phyloP scores from a whole-genome alignment of 2,113 vertebrate species.

The Zosterops borbonicus region DNA sequence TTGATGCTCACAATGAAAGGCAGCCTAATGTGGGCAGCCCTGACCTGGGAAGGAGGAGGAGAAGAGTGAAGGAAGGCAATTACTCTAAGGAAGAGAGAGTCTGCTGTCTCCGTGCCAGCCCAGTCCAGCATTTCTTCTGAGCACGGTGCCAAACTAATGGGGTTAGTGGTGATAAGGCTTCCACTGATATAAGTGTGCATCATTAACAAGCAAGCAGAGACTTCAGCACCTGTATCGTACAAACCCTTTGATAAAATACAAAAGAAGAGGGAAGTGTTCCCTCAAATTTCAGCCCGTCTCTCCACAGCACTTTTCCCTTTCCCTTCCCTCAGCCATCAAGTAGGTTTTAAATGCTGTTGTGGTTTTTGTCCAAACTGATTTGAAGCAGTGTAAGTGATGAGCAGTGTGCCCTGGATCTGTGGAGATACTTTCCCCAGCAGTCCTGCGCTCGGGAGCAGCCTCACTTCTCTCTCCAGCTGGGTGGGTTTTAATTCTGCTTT shows the following conservation, averaged over 20 bases:
- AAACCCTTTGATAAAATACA: neutral
- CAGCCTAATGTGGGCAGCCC: neutral
- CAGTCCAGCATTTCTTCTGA: neutral
- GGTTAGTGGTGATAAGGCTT: neutral
- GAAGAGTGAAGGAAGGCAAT: neutral
- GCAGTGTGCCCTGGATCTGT: neutral
- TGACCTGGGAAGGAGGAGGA: neutral
- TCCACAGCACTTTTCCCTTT: neutral
- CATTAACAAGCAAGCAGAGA: neutral
- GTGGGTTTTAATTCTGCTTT: conserved; percentile 19
- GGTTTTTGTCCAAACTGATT: conserved; percentile 2
- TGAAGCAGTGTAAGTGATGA: neutral
- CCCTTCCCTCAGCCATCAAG: neutral
- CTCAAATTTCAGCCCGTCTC: neutral
- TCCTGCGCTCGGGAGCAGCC: neutral
- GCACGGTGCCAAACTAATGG: rapidly evolving
- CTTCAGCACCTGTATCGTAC: neutral
- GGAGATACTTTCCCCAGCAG: neutral
- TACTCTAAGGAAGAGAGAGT: neutral
- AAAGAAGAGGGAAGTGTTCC: neutral
- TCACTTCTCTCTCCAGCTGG: neutral
- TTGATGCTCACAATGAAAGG: neutral
- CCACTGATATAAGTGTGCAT: neutral
- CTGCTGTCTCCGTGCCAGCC: neutral
- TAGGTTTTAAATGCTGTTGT: neutral